These are phyloP conservation scores for Cephus rjabovi DNA, from an alignment of 2,888 invertebrate genomes.

Conservation along the genomic window DNA sequence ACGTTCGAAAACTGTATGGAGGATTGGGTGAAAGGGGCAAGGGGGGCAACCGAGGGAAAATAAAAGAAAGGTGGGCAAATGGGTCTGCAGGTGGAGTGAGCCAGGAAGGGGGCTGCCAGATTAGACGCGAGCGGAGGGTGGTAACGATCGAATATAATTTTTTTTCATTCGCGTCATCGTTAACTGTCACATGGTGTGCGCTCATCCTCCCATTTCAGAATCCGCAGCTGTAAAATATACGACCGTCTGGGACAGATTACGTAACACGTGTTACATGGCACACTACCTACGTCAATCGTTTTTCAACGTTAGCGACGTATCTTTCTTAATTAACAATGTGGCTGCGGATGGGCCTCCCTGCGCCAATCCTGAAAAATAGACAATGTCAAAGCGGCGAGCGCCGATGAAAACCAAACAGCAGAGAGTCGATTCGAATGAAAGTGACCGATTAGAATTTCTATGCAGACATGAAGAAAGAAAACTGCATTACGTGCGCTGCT, in stretches of 20 bases:
- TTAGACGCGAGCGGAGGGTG: background rate
- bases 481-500: no score
- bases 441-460: no score
- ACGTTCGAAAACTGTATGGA: no score
- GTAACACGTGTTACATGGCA: background rate
- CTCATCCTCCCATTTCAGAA: background rate
- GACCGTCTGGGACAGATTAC: background rate
- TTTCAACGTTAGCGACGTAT: constrained; percentile 24
- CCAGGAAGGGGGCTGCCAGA: background rate
- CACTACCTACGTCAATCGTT: constrained; percentile 9
- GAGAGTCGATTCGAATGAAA: no score
- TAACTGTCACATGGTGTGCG: background rate
- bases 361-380: constrained; percentile 4
- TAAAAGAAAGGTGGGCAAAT: no score
- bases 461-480: no score
- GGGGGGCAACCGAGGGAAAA: no score
- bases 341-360: background rate
- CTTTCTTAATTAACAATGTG: constrained; percentile 16
- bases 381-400: background rate
- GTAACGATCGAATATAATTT: background rate
- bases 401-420: no score
- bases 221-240: background rate
- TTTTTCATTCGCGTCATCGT: background rate
- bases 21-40: no score
- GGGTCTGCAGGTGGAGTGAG: background rate